Evolutionary conservation across 1,140 invertebrate genomes (phyloP).

Genomic region (Orchesella cincta): DNA sequence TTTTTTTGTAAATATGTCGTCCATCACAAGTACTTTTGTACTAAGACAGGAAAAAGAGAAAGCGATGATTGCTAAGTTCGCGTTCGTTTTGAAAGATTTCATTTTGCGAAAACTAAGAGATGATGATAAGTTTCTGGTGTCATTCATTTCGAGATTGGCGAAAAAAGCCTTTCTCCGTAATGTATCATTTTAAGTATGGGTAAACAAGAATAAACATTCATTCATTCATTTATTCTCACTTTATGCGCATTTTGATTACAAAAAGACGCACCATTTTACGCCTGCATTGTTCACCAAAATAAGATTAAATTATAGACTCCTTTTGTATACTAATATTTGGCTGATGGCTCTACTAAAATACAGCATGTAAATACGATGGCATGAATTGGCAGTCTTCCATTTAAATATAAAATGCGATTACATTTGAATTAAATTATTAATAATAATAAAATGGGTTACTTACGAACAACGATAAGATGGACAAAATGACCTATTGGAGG

Average conservation of each 20-base stretch:
- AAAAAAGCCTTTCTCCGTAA: not conserved
- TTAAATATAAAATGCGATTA: not conserved
- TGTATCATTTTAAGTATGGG: no score
- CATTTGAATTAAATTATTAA: not conserved
- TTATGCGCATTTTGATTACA: no score
- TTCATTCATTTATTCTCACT: no score
- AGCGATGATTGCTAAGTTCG: not conserved
- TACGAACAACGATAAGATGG: slow-evolving; percentile 76
- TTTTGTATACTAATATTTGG: no score
- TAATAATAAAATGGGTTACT: slow-evolving; percentile 56
- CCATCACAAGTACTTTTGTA: not conserved
- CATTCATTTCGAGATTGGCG: not conserved
- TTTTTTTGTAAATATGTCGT: not conserved
- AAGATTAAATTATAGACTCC: no score
- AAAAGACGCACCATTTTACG: no score
- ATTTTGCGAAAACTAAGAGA: not conserved
- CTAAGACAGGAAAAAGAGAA: not conserved
- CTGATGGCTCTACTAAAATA: no score
- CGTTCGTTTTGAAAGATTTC: not conserved
- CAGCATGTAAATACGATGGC: no score
- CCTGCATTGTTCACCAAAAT: no score
- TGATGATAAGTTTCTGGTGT: slow-evolving; percentile 14
- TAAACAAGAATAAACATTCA: no score
- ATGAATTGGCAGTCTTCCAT: not conserved
- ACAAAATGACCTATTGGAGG: slow-evolving; percentile 78